A percentile compares a stretch with the other conserved stretches of the same genome.
phyloP scores from a whole-genome alignment of 2,113 vertebrate genomes.

The Hydrolagus affinis region DNA sequence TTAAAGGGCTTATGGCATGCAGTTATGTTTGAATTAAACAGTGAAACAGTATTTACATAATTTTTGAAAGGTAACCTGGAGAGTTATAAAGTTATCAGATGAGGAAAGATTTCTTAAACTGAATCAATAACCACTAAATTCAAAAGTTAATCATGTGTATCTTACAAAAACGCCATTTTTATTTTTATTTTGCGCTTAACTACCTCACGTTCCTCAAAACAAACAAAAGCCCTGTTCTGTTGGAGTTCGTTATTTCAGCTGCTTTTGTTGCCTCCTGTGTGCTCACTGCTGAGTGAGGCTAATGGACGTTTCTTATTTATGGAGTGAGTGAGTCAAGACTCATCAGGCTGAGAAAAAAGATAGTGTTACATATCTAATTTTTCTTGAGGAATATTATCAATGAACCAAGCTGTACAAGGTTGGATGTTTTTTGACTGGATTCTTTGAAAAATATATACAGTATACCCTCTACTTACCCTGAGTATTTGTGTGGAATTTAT shows the following conservation, averaged over 20 bases:
- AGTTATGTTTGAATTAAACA: background rate
- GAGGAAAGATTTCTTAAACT: background rate
- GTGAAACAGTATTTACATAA: background rate
- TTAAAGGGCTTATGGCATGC: background rate
- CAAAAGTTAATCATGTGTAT: slow-evolving; percentile 1
- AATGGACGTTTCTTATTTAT: slow-evolving; percentile 44
- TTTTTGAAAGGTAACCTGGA: background rate
- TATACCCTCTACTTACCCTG: background rate
- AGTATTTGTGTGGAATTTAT: too few relatives aligned
- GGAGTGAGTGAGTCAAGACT: slow-evolving; percentile 46
- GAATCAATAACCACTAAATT: background rate
- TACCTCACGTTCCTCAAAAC: slow-evolving; percentile 19
- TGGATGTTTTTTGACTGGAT: background rate
- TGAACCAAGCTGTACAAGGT: background rate
- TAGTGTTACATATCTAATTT: background rate
- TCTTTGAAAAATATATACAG: background rate
- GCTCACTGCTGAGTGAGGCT: slow-evolving; percentile 40
- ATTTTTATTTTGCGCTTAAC: background rate
- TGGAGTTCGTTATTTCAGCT: slow-evolving; percentile 57
- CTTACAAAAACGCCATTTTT: background rate
- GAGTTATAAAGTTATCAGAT: slow-evolving; percentile 3
- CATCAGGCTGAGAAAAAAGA: background rate
- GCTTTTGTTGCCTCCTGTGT: slow-evolving; percentile 38
- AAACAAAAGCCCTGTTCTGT: slow-evolving; percentile 16
- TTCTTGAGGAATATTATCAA: slow-evolving; percentile 19